Conservation (phyloP, 2,113 vertebrate species). For the Burhinus oedicnemus region DNA sequence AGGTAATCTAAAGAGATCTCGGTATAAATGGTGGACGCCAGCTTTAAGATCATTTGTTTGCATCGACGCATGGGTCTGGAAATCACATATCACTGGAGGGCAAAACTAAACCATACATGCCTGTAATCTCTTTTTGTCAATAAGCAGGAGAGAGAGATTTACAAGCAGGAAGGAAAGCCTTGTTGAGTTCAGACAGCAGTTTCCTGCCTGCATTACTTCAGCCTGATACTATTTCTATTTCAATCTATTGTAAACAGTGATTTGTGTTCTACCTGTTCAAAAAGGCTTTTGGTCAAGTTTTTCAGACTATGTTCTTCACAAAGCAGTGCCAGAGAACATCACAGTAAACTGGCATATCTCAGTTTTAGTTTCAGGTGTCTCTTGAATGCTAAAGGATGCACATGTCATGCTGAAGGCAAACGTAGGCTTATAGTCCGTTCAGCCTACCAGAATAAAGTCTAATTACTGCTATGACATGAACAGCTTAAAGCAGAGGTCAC, state of each 20-base stretch:
- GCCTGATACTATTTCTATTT: constrained; percentile 69
- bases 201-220: constrained; percentile 75
- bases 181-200: constrained; percentile 69
- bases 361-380: background rate
- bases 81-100: constrained; percentile 60
- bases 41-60: constrained; percentile 32
- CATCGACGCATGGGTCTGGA: background rate
- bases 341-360: background rate
- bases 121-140: constrained; percentile 74
- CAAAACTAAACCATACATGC: constrained; percentile 58
- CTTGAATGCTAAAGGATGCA: background rate
- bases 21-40: background rate
- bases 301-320: constrained; percentile 14
- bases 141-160: constrained; percentile 72
- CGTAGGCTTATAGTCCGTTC: background rate
- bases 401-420: background rate
- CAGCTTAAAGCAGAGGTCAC: background rate
- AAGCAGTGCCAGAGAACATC: background rate
- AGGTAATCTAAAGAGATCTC: constrained; percentile 12
- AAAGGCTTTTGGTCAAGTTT: constrained; percentile 58
- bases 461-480: background rate
- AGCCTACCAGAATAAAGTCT: background rate
- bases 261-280: constrained; percentile 58
- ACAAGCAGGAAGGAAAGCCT: constrained; percentile 79
- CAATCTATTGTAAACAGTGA: constrained; percentile 65